Percentiles rank a stretch among this genome's conserved stretches.
Evolutionary conservation across 2,797 vertebrate genomes (phyloP).

Genomic region (Tadarida brasiliensis): DNA sequence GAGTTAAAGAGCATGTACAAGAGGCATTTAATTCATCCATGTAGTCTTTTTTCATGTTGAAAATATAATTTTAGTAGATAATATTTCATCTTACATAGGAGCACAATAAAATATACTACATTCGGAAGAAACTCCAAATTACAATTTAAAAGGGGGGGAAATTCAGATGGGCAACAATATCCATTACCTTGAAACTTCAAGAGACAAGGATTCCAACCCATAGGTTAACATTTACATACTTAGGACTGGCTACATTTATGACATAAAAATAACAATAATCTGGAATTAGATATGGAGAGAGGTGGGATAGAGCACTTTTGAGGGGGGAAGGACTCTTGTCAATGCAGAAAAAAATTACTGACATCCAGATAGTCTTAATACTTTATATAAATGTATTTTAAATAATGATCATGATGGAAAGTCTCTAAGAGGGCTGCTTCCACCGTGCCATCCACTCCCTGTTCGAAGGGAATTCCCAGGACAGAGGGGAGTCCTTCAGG

Average conservation of each 20-base stretch:
- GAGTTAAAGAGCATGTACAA: neutral
- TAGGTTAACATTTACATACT: conserved; percentile 71
- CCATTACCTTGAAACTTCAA: conserved; percentile 71
- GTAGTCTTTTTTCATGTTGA: neutral
- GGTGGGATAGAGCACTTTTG: neutral
- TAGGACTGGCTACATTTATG: conserved; percentile 57
- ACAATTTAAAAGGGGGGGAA: conserved; percentile 47
- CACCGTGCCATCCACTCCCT: neutral
- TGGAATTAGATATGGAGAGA: conserved; percentile 33
- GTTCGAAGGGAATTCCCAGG: neutral
- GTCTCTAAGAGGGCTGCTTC: neutral
- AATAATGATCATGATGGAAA: neutral
- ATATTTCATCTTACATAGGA: no score
- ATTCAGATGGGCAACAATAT: conserved; percentile 76
- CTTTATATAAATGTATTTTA: neutral
- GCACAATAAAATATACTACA: no score
- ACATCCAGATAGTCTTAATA: neutral
- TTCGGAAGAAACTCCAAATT: no score
- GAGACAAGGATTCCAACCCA: conserved; percentile 73
- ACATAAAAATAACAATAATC: conserved; percentile 72
- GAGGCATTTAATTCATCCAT: neutral
- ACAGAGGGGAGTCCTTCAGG: neutral
- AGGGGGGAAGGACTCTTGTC: neutral
- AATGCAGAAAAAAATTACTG: conserved; percentile 30
- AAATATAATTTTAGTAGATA: no score